These are phyloP conservation scores for Struthidea cinerea DNA, from an alignment of 2,113 vertebrate species.

Conservation along the genomic window DNA sequence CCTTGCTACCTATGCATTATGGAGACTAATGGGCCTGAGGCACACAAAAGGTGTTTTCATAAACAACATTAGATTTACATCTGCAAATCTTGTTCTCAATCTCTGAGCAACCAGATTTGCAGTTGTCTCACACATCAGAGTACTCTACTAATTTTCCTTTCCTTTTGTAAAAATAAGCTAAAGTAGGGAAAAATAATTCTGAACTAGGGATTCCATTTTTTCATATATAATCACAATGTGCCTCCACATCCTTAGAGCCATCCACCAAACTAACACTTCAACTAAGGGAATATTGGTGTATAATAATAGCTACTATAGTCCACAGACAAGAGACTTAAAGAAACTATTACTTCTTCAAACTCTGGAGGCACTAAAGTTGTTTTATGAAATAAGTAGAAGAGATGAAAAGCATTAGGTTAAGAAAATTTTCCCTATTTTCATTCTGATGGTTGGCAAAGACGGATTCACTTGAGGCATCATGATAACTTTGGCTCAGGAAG, in stretches of 20 bases:
- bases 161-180: neutral
- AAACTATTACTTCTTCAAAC: neutral
- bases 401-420: neutral
- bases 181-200: neutral
- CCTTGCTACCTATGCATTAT: neutral
- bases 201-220: neutral
- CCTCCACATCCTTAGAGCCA: neutral
- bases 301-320: neutral
- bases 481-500: neutral
- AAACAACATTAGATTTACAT: neutral
- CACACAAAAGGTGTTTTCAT: neutral
- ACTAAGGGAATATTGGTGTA: neutral
- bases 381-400: neutral
- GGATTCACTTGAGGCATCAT: neutral
- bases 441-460: neutral
- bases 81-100: neutral
- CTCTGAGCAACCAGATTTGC: neutral
- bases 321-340: neutral
- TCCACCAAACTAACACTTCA: neutral
- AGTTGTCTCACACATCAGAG: neutral
- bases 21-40: neutral
- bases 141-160: neutral
- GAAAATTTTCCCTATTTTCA: neutral
- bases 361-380: neutral
- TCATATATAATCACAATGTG: neutral